Base-by-base conservation (phyloP, 2,888 invertebrate species). In the Pollenia griseotomentosa region DNA sequence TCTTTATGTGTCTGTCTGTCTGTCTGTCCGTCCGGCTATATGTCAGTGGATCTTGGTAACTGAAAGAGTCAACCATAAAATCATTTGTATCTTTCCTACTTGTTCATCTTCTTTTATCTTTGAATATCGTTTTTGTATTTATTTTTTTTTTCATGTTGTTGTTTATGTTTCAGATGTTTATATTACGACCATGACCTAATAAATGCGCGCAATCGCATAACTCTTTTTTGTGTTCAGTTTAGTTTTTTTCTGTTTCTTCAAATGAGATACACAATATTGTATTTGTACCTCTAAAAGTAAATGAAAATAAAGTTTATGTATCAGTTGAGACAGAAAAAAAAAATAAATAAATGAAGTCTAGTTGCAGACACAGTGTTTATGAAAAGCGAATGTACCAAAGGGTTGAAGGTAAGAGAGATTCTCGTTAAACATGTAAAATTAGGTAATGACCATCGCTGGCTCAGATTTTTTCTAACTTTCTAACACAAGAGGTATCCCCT, bases 101-200 rank as follows among this genome's bases (percentile, higher is more conserved):
- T 57, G 42, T 44, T 70, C 46, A n/a, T 65, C 51, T 75, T 61
- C 53, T 75, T 19, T 83, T 33, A 53, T 63, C 53, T 83, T 55
- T 68, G 59, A 78, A 86, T 77, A 83, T 61, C 19, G 71, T 79
- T 84, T 68, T 70, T 65, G 65, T 75, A 19, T 51, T 33, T 57
- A 11, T 59, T 46, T 61, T 74, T 55, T 78, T 57, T 7, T 48
- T 71, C 9, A 40, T 71, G 2, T 53, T 81, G 57, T 73, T 53
- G 16, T 16, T 73, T 11, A n/a, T 57, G 53, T 59, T 65, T 63
- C 40, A 65, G 14, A 5, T 75, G 66, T 83, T 86, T 66, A 48
- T 78, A 78, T 84, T 78, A 68, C 86, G 89, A 87, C 89, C 89
- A 87, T 89, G 89, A 89, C 89, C 89, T 86, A 89, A 88, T 89